A percentile compares a stretch with the other conserved stretches of the same genome.
Evolutionary conservation across 2,888 invertebrate species (phyloP).

Genomic region (Strigamia crassipes): DNA sequence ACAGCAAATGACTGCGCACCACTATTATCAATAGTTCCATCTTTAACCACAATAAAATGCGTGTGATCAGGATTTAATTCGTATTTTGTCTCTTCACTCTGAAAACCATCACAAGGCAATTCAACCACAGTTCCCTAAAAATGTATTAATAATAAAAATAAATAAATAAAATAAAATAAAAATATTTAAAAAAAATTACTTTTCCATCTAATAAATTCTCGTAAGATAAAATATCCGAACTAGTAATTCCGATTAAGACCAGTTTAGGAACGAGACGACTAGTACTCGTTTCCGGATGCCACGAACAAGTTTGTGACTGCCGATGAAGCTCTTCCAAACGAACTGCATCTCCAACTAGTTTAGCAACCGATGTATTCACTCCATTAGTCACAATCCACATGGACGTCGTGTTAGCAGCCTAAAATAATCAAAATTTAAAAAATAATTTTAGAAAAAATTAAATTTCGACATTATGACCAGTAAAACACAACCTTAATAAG

Average conservation of each 20-base stretch:
- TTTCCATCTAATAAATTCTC: constrained; percentile 51
- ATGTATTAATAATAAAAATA: background rate
- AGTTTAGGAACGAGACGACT: constrained; percentile 51
- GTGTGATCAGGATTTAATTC: constrained; percentile 58
- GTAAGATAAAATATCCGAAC: constrained; percentile 52
- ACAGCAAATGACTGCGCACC: constrained; percentile 53
- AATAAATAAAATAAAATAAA: no score
- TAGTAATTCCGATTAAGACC: constrained; percentile 56
- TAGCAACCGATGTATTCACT: constrained; percentile 56
- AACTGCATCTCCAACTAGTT: constrained; percentile 58
- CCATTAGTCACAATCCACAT: constrained; percentile 59
- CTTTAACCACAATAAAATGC: constrained; percentile 57
- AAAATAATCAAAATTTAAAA: background rate
- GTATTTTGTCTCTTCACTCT: constrained; percentile 52
- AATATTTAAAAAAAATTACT: constrained; percentile 44
- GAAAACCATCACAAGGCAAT: background rate
- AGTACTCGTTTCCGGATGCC: constrained; percentile 50
- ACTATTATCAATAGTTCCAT: constrained; percentile 53
- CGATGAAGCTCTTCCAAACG: constrained; percentile 55
- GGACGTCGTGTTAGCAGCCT: constrained; percentile 58
- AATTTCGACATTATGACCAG: no score
- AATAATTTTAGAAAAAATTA: no score
- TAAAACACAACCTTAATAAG: constrained; percentile 50
- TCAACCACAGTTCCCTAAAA: background rate
- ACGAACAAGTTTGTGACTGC: constrained; percentile 52